Evolutionary conservation across 2,797 vertebrate species (phyloP).

Genomic region (Microcaecilia unicolor): DNA sequence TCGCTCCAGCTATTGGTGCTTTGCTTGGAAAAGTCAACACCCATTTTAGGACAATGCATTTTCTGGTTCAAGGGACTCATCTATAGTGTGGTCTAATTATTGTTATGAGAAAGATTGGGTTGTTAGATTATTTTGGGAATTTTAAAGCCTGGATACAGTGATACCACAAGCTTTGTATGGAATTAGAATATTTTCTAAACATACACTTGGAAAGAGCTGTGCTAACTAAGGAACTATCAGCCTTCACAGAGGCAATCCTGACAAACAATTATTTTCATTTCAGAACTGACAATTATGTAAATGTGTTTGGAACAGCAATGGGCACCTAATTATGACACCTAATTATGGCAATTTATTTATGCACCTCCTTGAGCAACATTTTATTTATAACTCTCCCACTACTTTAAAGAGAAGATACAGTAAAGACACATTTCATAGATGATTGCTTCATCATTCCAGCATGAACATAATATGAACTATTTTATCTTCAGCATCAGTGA

Average conservation of each 20-base stretch:
- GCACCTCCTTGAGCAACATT: slow-evolving; percentile 45
- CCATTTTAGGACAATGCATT: too few relatives aligned
- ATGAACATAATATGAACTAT: slow-evolving; percentile 14
- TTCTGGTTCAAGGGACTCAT: too few relatives aligned
- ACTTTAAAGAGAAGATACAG: slow-evolving; percentile 35
- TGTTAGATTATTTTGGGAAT: slow-evolving; percentile 4
- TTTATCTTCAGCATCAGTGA: slow-evolving; percentile 9
- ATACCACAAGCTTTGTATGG: slow-evolving; percentile 30
- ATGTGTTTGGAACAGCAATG: slow-evolving; percentile 48
- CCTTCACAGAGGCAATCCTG: slow-evolving; percentile 40
- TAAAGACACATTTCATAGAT: slow-evolving; percentile 17
- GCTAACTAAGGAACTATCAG: slow-evolving; percentile 32
- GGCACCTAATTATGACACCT: slow-evolving; percentile 55
- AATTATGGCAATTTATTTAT: slow-evolving; percentile 57
- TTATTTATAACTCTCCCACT: slow-evolving; percentile 45
- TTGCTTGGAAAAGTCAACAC: too few relatives aligned
- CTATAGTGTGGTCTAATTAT: too few relatives aligned
- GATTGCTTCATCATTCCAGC: slow-evolving; percentile 16
- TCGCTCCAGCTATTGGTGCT: too few relatives aligned
- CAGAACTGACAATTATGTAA: slow-evolving; percentile 52
- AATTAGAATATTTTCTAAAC: slow-evolving; percentile 51
- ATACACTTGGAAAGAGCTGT: slow-evolving; percentile 36
- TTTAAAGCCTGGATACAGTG: slow-evolving; percentile 10
- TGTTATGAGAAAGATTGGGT: slow-evolving; percentile 9
- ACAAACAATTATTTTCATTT: slow-evolving; percentile 53